Evolutionary conservation across 2,797 vertebrate species (phyloP).

Genomic region (Liasis olivaceus): DNA sequence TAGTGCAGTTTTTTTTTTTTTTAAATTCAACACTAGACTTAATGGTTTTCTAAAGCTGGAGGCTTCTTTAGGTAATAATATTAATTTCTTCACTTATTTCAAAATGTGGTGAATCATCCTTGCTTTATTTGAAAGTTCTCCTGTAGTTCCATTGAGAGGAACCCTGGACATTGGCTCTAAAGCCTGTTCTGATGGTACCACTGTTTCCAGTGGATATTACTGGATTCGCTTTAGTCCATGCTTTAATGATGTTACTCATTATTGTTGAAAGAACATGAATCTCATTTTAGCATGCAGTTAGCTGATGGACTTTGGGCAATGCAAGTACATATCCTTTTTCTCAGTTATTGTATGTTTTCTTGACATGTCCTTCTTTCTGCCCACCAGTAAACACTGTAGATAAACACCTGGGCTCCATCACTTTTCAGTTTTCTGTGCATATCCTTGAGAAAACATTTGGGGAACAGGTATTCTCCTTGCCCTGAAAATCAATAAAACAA

Average conservation of each 20-base stretch:
- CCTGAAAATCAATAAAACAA: slow-evolving; percentile 20
- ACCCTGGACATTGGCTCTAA: background rate
- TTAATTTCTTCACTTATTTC: no score
- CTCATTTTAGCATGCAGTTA: background rate
- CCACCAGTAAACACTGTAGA: background rate
- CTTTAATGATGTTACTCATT: background rate
- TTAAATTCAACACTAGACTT: no score
- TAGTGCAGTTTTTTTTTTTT: no score
- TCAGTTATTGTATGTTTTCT: background rate
- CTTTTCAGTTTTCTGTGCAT: background rate
- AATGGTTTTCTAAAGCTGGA: no score
- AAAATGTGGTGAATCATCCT: no score
- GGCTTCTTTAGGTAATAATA: no score
- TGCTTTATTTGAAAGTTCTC: no score
- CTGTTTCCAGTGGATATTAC: background rate
- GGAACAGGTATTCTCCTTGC: slow-evolving; percentile 23
- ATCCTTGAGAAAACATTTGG: slow-evolving; percentile 2
- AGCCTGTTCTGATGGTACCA: background rate
- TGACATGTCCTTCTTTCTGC: background rate
- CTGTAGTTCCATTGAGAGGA: no score
- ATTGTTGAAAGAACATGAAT: background rate
- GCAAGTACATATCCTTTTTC: background rate
- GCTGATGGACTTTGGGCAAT: background rate
- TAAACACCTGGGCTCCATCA: background rate
- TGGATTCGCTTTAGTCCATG: background rate